These are phyloP conservation scores for Rhorus exstirpatorius DNA, from an alignment of 2,888 invertebrate genomes.

Conservation along the genomic window DNA sequence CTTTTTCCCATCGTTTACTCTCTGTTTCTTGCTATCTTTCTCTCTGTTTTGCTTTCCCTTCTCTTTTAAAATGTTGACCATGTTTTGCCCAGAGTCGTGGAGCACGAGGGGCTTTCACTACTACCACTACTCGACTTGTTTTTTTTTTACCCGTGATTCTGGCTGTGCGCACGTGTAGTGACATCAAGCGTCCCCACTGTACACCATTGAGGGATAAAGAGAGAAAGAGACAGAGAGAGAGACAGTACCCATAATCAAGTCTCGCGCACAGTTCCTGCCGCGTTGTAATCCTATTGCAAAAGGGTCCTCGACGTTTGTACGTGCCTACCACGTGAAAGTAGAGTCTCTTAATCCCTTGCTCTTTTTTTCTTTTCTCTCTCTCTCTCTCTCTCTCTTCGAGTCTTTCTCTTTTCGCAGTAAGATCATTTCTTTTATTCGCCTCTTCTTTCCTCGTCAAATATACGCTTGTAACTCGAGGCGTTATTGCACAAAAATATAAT, in stretches of 20 bases:
- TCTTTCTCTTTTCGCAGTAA: slow-evolving; percentile 5
- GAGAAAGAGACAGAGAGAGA: not conserved
- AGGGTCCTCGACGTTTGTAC: slow-evolving; percentile 62
- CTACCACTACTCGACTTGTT: not conserved
- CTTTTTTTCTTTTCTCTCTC: slow-evolving; percentile 32
- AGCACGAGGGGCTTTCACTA: too few species aligned
- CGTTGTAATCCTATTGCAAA: slow-evolving; percentile 62
- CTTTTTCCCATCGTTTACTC: not conserved
- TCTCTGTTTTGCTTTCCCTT: too few species aligned
- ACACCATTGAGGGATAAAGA: not conserved
- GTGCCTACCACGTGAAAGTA: slow-evolving; percentile 70
- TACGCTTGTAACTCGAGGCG: slow-evolving; percentile 17
- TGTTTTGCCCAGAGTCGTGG: too few species aligned
- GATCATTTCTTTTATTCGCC: slow-evolving; percentile 22
- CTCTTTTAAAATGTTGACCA: too few species aligned
- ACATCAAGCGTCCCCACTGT: not conserved
- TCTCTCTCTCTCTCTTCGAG: slow-evolving; percentile 24
- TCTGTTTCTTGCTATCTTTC: too few species aligned
- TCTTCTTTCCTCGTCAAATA: slow-evolving; percentile 31
- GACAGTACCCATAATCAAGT: slow-evolving; percentile 55
- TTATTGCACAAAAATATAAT: slow-evolving; percentile 11
- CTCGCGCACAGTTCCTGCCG: slow-evolving; percentile 53
- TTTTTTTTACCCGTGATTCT: slow-evolving; percentile 12
- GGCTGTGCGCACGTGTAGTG: not conserved
- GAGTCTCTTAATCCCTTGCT: slow-evolving; percentile 50